phyloP scores from a whole-genome alignment of 2,113 vertebrate genomes.

The Vimba vimba region DNA sequence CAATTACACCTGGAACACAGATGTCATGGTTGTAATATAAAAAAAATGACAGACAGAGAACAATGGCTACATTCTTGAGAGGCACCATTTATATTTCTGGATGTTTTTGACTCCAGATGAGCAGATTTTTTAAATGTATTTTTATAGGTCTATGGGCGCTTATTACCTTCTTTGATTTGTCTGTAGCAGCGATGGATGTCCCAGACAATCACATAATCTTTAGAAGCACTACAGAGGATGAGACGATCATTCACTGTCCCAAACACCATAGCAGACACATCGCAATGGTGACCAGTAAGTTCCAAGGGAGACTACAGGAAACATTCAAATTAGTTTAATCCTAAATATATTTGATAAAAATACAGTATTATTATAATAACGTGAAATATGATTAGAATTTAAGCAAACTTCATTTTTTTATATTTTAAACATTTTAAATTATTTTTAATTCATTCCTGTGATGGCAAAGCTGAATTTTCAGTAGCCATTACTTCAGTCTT shows the following conservation, averaged over 20 bases:
- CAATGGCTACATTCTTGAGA: background rate
- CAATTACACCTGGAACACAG: constrained; percentile 74
- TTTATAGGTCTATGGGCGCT: background rate
- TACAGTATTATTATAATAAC: too few species aligned
- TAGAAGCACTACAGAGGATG: constrained; percentile 85
- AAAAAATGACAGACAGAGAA: background rate
- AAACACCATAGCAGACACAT: constrained; percentile 82
- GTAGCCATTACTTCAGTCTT: too few species aligned
- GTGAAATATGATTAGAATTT: too few species aligned
- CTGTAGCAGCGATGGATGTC: constrained; percentile 75
- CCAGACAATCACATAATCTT: constrained; percentile 83
- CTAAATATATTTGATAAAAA: too few species aligned
- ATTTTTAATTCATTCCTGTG: too few species aligned
- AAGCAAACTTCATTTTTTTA: too few species aligned
- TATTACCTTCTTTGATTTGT: constrained; percentile 74
- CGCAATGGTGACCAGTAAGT: constrained; percentile 81
- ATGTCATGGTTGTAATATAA: background rate
- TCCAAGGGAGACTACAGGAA: constrained; percentile 65
- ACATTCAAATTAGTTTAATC: background rate
- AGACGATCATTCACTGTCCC: constrained; percentile 70
- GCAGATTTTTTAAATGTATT: background rate
- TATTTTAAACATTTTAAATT: too few species aligned
- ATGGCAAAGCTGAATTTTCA: too few species aligned
- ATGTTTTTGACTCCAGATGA: background rate
- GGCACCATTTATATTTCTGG: background rate